Conservation (phyloP, 2,113 vertebrate genomes). For the Nanorana parkeri region DNA sequence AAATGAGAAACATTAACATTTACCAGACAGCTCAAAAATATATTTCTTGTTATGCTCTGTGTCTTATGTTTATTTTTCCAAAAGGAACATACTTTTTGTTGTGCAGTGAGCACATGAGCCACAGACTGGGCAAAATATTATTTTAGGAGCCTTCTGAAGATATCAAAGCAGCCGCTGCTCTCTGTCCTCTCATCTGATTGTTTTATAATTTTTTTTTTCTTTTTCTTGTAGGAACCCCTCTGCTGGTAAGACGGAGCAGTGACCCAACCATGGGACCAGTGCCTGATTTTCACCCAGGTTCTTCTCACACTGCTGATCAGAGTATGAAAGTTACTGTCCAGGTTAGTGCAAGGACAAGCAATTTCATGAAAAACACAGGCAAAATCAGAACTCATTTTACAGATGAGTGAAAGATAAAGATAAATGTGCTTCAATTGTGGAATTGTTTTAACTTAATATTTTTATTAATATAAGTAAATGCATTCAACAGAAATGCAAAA, state of each 20-base stretch:
- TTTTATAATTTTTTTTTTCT: too few species aligned
- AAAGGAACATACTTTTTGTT: constrained; percentile 7
- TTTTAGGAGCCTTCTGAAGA: constrained; percentile 10
- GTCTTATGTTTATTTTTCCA: constrained; percentile 43
- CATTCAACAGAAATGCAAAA: too few species aligned
- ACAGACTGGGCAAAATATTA: not conserved
- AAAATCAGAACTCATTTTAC: too few species aligned
- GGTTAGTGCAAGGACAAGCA: constrained; percentile 69
- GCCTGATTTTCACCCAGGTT: constrained; percentile 71
- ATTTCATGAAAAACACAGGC: too few species aligned
- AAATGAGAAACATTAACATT: constrained; percentile 54
- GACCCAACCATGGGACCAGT: constrained; percentile 81
- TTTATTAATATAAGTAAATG: too few species aligned
- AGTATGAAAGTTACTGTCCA: constrained; percentile 66
- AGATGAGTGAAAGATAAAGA: too few species aligned
- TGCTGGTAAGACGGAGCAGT: constrained; percentile 94
- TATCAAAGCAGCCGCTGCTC: constrained; percentile 29
- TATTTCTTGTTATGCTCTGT: constrained; percentile 21
- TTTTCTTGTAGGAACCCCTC: constrained; percentile 83
- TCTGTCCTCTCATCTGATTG: constrained; percentile 18
- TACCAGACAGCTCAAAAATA: constrained; percentile 47
- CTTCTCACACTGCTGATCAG: constrained; percentile 70
- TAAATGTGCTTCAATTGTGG: too few species aligned
- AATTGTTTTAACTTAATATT: too few species aligned
- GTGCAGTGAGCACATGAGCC: constrained; percentile 11